Percentiles rank a stretch among this genome's conserved stretches.
Conservation (phyloP, 2,113 vertebrate genomes). For the Lepus timidus region DNA sequence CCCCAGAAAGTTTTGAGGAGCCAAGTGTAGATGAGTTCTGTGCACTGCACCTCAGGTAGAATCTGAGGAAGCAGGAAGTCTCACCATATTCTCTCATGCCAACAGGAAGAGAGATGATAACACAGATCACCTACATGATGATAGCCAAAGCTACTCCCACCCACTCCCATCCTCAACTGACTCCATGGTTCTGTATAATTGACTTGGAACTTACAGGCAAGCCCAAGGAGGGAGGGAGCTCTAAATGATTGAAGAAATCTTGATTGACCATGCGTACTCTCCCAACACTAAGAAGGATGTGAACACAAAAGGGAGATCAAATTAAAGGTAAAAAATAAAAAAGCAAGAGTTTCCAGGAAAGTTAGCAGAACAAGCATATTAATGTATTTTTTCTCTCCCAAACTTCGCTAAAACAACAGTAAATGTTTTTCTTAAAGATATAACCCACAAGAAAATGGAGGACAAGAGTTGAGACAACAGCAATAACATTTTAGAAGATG, state of each 20-base stretch:
- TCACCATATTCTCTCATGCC: background rate
- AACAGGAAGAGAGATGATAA: background rate
- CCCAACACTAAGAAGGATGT: background rate
- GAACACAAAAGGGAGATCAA: background rate
- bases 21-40: background rate
- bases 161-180: background rate
- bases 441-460: background rate
- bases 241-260: background rate
- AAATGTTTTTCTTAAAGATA: background rate
- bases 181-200: background rate
- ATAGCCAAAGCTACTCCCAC: background rate
- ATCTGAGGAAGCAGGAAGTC: background rate
- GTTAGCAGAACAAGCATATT: background rate
- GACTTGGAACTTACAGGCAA: background rate
- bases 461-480: constrained; percentile 14
- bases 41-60: background rate
- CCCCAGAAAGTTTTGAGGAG: background rate
- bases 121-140: background rate
- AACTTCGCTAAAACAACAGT: background rate
- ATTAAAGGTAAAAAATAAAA: background rate
- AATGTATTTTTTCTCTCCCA: background rate
- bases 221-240: background rate
- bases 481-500: constrained; percentile 17
- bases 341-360: constrained; percentile 2
- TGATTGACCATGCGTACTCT: background rate